Conservation (phyloP, 2,797 vertebrate species). For the Xenopus petersii region DNA sequence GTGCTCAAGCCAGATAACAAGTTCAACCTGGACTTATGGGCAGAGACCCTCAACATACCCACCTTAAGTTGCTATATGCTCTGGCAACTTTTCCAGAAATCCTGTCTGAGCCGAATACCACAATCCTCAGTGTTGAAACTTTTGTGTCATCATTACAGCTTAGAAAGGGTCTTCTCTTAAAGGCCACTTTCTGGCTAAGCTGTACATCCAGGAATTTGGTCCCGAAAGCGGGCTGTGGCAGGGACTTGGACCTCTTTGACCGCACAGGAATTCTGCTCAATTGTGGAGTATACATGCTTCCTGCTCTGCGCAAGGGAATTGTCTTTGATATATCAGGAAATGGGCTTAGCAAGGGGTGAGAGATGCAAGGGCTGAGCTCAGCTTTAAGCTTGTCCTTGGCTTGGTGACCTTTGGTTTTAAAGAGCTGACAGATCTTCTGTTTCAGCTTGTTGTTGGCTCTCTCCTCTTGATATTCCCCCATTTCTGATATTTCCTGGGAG, state of each 20-base stretch:
- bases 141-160: conserved; percentile 81
- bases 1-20: too few species aligned
- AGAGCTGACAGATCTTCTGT: conserved; percentile 75
- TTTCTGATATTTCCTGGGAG: conserved; percentile 50
- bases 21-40: too few species aligned
- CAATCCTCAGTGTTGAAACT: conserved; percentile 77
- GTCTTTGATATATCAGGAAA: conserved; percentile 10
- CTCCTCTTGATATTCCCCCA: conserved; percentile 53
- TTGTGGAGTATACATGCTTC: conserved; percentile 79
- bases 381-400: conserved; percentile 51
- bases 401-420: conserved; percentile 72
- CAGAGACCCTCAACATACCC: conserved; percentile 31
- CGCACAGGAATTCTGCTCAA: conserved; percentile 58
- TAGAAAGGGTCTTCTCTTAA: conserved; percentile 82
- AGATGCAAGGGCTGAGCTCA: neutral
- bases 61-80: conserved; percentile 84
- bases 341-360: neutral
- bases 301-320: conserved; percentile 70
- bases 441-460: conserved; percentile 64
- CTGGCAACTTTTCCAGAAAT: conserved; percentile 90
- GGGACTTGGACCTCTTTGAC: conserved; percentile 83
- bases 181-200: conserved; percentile 62
- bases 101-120: conserved; percentile 92
- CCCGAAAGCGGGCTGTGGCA: conserved; percentile 80
- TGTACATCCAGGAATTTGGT: conserved; percentile 56